A percentile compares a stretch with the other conserved stretches of the same genome.
phyloP scores from a whole-genome alignment of 2,888 invertebrate genomes.

The Chrysopilus asiliformis region DNA sequence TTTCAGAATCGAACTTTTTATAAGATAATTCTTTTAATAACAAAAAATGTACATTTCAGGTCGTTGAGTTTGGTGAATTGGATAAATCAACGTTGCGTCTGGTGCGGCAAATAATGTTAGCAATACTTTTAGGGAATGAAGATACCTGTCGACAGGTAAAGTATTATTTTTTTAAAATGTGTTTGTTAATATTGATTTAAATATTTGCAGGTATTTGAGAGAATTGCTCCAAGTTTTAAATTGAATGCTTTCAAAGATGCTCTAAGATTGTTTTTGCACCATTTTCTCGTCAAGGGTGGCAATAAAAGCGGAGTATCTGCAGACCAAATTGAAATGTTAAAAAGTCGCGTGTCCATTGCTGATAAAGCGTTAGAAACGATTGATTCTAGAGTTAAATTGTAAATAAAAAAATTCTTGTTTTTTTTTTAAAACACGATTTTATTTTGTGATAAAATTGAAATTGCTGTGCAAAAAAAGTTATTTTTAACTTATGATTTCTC shows the following conservation, averaged over 20 bases:
- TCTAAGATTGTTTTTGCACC: slow-evolving; percentile 69
- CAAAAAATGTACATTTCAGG: slow-evolving; percentile 7
- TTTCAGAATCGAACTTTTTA: background rate
- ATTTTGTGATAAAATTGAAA: no score
- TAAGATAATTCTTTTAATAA: slow-evolving; percentile 11
- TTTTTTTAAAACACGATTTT: no score
- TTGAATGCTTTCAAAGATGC: slow-evolving; percentile 72
- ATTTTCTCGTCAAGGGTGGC: slow-evolving; percentile 61
- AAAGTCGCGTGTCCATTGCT: slow-evolving; percentile 46
- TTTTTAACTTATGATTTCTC: no score
- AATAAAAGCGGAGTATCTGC: slow-evolving; percentile 36
- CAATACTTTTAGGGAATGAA: slow-evolving; percentile 56
- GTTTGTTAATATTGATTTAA: background rate
- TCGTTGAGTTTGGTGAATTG: slow-evolving; percentile 69
- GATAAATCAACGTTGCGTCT: slow-evolving; percentile 67
- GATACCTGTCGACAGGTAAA: slow-evolving; percentile 23
- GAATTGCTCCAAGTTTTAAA: slow-evolving; percentile 58
- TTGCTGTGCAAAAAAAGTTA: no score
- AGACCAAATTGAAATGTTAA: slow-evolving; percentile 38
- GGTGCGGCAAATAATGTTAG: slow-evolving; percentile 61
- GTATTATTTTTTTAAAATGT: background rate
- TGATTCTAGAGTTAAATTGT: slow-evolving; percentile 30
- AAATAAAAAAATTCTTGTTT: no score
- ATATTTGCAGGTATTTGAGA: slow-evolving; percentile 47
- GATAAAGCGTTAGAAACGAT: slow-evolving; percentile 49